These are phyloP conservation scores for Pammene fasciana DNA, from an alignment of 2,888 invertebrate genomes.

Conservation along the genomic window DNA sequence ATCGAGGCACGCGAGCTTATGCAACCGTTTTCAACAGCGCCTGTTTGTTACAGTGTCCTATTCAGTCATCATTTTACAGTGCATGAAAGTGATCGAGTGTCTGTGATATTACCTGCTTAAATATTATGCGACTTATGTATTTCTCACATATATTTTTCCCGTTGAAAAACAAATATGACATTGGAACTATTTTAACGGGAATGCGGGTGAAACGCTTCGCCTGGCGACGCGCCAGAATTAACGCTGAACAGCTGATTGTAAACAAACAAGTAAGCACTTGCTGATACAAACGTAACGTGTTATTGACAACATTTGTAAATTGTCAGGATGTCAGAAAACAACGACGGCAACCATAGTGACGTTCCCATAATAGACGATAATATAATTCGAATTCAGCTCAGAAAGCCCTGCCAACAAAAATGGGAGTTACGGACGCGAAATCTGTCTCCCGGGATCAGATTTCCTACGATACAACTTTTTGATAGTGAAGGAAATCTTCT, in stretches of 20 bases:
- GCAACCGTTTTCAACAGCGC: slow-evolving; percentile 69
- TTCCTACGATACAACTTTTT: slow-evolving; percentile 85
- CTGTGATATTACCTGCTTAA: slow-evolving; percentile 44
- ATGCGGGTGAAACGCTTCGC: slow-evolving; percentile 69
- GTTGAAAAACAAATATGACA: slow-evolving; percentile 80
- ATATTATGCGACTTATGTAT: slow-evolving; percentile 37
- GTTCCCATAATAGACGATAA: slow-evolving; percentile 80
- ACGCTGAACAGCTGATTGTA: slow-evolving; percentile 77
- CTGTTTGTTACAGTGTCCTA: slow-evolving; percentile 62
- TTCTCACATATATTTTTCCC: slow-evolving; percentile 55
- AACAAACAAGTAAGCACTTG: slow-evolving; percentile 75
- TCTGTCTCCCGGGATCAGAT: slow-evolving; percentile 83
- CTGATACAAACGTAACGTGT: slow-evolving; percentile 53
- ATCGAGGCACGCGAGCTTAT: slow-evolving; percentile 68
- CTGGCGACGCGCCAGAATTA: slow-evolving; percentile 70
- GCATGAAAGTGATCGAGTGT: slow-evolving; percentile 62
- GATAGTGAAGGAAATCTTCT: slow-evolving; percentile 85
- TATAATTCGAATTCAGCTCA: slow-evolving; percentile 84
- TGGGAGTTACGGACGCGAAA: slow-evolving; percentile 86
- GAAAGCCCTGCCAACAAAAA: slow-evolving; percentile 84
- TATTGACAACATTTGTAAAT: slow-evolving; percentile 48
- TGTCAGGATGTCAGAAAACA: slow-evolving; percentile 66
- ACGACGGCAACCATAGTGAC: slow-evolving; percentile 71
- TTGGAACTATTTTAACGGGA: slow-evolving; percentile 77
- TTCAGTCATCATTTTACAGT: slow-evolving; percentile 69